Evolutionary conservation across 1,140 invertebrate genomes (phyloP).

Genomic region (Drosophila santomea): DNA sequence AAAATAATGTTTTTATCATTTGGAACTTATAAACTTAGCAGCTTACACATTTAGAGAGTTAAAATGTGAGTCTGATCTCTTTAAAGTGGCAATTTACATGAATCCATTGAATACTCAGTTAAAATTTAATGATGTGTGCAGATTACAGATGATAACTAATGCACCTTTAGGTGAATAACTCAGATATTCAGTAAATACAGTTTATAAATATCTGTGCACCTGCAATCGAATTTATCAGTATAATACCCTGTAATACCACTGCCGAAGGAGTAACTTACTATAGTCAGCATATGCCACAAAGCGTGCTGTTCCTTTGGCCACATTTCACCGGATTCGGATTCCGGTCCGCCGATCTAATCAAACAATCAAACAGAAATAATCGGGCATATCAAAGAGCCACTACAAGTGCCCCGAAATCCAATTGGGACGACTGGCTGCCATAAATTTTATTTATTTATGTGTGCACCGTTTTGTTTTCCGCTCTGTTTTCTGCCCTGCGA

Average conservation of each 20-base stretch:
- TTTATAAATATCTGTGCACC: background rate
- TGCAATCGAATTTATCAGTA: conserved; percentile 3
- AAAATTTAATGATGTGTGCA: too few relatives aligned
- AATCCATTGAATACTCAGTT: too few relatives aligned
- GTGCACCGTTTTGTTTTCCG: conserved; percentile 59
- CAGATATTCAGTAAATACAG: too few relatives aligned
- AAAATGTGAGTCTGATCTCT: too few relatives aligned
- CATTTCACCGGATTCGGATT: conserved; percentile 30
- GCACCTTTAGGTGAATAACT: too few relatives aligned
- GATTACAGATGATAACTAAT: too few relatives aligned
- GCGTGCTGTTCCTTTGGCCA: conserved; percentile 23
- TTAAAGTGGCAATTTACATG: too few relatives aligned
- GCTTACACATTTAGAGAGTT: too few relatives aligned
- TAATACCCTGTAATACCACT: too few relatives aligned
- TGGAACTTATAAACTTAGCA: too few relatives aligned
- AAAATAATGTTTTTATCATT: too few relatives aligned
- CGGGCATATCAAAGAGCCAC: conserved; percentile 51
- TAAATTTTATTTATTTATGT: conserved; percentile 83
- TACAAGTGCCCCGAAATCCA: conserved; percentile 54
- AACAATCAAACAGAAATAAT: conserved; percentile 59
- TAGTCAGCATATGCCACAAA: conserved; percentile 30
- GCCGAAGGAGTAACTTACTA: conserved; percentile 6
- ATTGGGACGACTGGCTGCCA: conserved; percentile 66
- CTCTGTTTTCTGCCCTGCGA: conserved; percentile 20
- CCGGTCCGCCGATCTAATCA: conserved; percentile 23